These are phyloP conservation scores for Paedocypris sp. DNA, from an alignment of 2,113 vertebrate species.

Conservation along the genomic window DNA sequence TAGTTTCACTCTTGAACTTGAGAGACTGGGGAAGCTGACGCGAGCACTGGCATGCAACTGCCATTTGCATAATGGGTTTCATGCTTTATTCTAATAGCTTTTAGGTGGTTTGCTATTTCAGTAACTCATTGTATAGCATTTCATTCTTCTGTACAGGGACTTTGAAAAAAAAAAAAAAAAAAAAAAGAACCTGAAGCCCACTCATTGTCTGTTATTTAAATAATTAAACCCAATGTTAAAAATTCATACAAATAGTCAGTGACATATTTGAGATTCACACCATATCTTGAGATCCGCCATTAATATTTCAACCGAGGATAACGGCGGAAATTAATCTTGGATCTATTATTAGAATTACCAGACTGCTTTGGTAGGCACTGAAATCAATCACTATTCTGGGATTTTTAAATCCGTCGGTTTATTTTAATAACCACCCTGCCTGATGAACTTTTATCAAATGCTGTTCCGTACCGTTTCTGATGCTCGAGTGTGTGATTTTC, in stretches of 20 bases:
- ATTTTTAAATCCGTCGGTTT: constrained; percentile 2
- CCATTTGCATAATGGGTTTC: background rate
- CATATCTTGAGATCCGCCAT: constrained; percentile 53
- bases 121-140: background rate
- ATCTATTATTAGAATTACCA: constrained; percentile 28
- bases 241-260: constrained; percentile 28
- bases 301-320: constrained; percentile 51
- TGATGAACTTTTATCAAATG: background rate
- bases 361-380: background rate
- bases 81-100: constrained; percentile 4
- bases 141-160: background rate
- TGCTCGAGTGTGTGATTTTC: too few species aligned
- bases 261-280: constrained; percentile 40
- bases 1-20: background rate
- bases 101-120: background rate
- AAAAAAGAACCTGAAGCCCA: constrained; percentile 36
- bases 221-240: constrained; percentile 45
- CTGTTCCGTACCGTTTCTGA: too few species aligned
- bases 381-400: constrained; percentile 24
- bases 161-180: constrained; percentile 3
- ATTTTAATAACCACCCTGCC: background rate
- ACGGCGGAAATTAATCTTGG: constrained; percentile 54
- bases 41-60: background rate
- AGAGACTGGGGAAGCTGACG: constrained; percentile 1
- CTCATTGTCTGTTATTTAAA: constrained; percentile 42